phyloP scores from a whole-genome alignment of 2,888 invertebrate species.

The Spisula subtruncata region DNA sequence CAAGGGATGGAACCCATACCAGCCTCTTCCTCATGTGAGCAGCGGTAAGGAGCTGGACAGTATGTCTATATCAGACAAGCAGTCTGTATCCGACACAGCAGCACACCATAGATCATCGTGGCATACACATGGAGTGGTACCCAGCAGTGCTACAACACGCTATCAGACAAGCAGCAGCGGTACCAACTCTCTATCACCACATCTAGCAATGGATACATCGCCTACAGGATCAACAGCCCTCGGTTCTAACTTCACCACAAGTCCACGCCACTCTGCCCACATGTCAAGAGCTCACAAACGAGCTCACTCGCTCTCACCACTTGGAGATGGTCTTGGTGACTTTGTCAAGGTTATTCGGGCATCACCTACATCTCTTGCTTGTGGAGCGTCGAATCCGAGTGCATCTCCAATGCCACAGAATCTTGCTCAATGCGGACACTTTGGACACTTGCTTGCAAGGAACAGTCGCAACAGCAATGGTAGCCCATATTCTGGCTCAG shows the following conservation, averaged over 20 bases:
- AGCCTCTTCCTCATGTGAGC: conserved; percentile 78
- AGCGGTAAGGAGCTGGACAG: conserved; percentile 62
- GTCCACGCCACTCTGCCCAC: conserved; percentile 85
- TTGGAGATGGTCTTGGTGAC: conserved; percentile 85
- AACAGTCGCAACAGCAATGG: conserved; percentile 81
- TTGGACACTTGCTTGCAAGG: conserved; percentile 86
- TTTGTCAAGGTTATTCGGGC: conserved; percentile 87
- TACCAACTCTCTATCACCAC: conserved; percentile 82
- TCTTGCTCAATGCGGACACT: conserved; percentile 81
- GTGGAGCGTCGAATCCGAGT: conserved; percentile 82
- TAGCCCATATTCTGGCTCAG: conserved; percentile 83
- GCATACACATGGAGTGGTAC: conserved; percentile 70
- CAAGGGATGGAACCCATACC: conserved; percentile 83
- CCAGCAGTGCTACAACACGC: conserved; percentile 76
- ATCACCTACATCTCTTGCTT: conserved; percentile 88
- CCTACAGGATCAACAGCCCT: conserved; percentile 81
- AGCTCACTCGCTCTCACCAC: conserved; percentile 86
- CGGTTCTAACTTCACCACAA: conserved; percentile 82
- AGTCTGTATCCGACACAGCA: conserved; percentile 55
- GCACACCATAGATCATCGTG: conserved; percentile 49
- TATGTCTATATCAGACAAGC: conserved; percentile 66
- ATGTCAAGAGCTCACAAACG: conserved; percentile 81
- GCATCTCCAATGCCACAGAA: conserved; percentile 80
- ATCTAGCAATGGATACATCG: conserved; percentile 81
- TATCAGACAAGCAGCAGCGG: conserved; percentile 79